phyloP scores from a whole-genome alignment of 2,113 vertebrate genomes.

The Siniperca chuatsi region DNA sequence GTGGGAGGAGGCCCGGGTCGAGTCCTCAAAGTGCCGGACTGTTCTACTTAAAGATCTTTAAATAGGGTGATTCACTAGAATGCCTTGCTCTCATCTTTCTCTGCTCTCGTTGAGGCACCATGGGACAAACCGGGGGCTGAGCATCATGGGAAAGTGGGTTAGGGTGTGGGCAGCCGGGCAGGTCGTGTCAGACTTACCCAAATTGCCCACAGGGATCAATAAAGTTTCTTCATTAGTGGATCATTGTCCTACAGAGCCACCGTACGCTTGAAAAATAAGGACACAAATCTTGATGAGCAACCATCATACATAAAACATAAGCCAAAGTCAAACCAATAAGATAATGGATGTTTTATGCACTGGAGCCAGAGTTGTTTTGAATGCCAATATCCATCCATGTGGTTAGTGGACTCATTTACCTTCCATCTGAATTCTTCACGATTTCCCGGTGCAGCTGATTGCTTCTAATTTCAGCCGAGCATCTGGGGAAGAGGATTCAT shows the following conservation, averaged over 20 bases:
- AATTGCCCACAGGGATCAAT: constrained; percentile 25
- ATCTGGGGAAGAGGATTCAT: constrained; percentile 59
- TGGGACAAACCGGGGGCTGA: constrained; percentile 51
- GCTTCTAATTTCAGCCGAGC: constrained; percentile 66
- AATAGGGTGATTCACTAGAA: constrained; percentile 78
- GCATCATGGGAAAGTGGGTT: constrained; percentile 66
- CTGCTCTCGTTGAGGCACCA: constrained; percentile 51
- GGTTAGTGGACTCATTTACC: constrained; percentile 64
- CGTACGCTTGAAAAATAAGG: constrained; percentile 29
- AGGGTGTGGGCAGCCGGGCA: constrained; percentile 25
- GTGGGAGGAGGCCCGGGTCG: constrained; percentile 58
- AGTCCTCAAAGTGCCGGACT: constrained; percentile 75
- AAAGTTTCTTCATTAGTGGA: constrained; percentile 28
- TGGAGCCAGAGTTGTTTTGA: constrained; percentile 26
- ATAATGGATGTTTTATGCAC: constrained; percentile 31
- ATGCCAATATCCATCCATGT: constrained; percentile 42
- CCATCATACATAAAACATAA: constrained; percentile 46
- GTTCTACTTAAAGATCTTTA: constrained; percentile 83
- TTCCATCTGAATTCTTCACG: constrained; percentile 56
- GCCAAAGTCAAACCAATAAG: constrained; percentile 33
- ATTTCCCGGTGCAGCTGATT: constrained; percentile 67
- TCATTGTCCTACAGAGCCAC: constrained; percentile 17
- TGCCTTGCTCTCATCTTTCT: constrained; percentile 69
- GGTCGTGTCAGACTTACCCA: constrained; percentile 21
- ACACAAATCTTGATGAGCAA: constrained; percentile 33